Percentiles rank a stretch among this genome's conserved stretches.
Evolutionary conservation across 2,797 vertebrate species (phyloP).

Genomic region (Sparidentex hasta): DNA sequence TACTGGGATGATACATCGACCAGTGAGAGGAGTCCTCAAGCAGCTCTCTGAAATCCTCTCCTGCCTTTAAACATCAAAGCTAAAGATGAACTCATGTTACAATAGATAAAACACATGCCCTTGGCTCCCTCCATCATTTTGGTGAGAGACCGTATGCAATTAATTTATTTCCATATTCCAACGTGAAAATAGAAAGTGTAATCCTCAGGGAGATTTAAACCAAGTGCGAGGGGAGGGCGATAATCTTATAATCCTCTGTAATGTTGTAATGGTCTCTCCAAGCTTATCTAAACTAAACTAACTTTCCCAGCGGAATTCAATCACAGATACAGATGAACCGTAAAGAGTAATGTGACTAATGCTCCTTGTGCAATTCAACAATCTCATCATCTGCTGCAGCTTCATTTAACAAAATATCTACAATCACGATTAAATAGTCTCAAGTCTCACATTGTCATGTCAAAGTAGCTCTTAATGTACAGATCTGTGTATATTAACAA

Average conservation of each 20-base stretch:
- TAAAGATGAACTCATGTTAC: slow-evolving; percentile 20
- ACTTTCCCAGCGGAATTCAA: slow-evolving; percentile 72
- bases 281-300: slow-evolving; percentile 76
- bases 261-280: slow-evolving; percentile 73
- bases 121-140: slow-evolving; percentile 26
- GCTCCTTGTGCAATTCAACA: slow-evolving; percentile 39
- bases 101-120: slow-evolving; percentile 46
- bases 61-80: slow-evolving; percentile 50
- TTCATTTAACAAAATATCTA: slow-evolving; percentile 26
- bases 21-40: background rate
- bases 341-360: slow-evolving; percentile 45
- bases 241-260: slow-evolving; percentile 83
- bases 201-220: slow-evolving; percentile 68
- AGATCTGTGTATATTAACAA: background rate
- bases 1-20: background rate
- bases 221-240: slow-evolving; percentile 53
- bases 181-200: slow-evolving; percentile 69
- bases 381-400: slow-evolving; percentile 23
- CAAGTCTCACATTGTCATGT: slow-evolving; percentile 1
- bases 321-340: slow-evolving; percentile 60
- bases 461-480: background rate
- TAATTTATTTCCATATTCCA: slow-evolving; percentile 66
- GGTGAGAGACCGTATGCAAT: slow-evolving; percentile 42
- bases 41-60: background rate
- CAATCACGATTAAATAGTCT: slow-evolving; percentile 33